phyloP scores from a whole-genome alignment of 1,140 invertebrate genomes.

The Harlomillsia oculata region DNA sequence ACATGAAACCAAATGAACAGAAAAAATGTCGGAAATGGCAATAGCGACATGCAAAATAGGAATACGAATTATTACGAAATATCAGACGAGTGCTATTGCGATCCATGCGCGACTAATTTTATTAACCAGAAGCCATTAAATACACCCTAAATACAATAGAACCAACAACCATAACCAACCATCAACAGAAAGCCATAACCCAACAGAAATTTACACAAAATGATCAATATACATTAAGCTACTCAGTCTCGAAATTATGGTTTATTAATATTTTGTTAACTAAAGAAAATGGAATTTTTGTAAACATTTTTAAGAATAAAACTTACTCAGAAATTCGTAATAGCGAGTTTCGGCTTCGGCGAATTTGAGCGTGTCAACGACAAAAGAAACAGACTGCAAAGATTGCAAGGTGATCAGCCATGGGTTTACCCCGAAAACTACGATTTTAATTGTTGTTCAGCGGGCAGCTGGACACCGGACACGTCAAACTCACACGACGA shows the following conservation, averaged over 20 bases:
- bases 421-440: slow-evolving; percentile 11
- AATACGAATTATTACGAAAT: no score
- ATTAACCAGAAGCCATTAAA: no score
- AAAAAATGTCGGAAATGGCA: no score
- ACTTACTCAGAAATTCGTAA: slow-evolving; percentile 31
- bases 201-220: background rate
- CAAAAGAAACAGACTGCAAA: slow-evolving; percentile 25
- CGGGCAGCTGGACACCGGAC: background rate
- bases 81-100: no score
- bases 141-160: background rate
- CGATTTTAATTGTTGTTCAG: background rate
- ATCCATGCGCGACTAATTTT: no score
- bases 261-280: background rate
- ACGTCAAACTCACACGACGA: no score
- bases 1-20: no score
- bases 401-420: slow-evolving; percentile 25
- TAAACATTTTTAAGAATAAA: background rate
- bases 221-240: background rate
- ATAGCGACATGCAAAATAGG: no score
- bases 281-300: background rate
- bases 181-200: background rate
- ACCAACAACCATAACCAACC: background rate
- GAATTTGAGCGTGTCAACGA: slow-evolving; percentile 30
- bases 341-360: slow-evolving; percentile 30
- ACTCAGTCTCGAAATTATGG: background rate